Percentiles rank a stretch among this genome's conserved stretches.
These are phyloP conservation scores for Drosophila paranaensis DNA, from an alignment of 2,888 invertebrate species.

Conservation along the genomic window DNA sequence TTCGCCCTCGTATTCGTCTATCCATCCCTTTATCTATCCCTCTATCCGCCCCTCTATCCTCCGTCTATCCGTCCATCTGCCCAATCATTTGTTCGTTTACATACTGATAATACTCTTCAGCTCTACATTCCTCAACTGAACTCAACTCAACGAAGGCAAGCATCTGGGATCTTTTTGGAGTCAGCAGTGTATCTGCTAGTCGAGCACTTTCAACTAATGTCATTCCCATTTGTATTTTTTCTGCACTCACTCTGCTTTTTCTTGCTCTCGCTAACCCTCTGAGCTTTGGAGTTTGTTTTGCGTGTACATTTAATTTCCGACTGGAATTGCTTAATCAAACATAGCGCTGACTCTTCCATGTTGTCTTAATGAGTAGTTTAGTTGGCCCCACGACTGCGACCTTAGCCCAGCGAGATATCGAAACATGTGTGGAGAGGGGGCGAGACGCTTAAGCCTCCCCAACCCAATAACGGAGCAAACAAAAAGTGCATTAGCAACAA, in stretches of 20 bases:
- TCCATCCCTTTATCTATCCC: too few species aligned
- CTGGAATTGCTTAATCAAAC: conserved; percentile 79
- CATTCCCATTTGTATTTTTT: not conserved
- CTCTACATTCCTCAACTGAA: too few species aligned
- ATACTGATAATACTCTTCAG: too few species aligned
- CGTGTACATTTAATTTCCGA: conserved; percentile 82
- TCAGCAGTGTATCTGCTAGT: not conserved
- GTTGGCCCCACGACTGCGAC: conserved; percentile 33
- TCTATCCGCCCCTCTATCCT: too few species aligned
- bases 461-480: conserved; percentile 37
- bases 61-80: too few species aligned
- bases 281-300: conserved; percentile 63
- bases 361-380: conserved; percentile 66
- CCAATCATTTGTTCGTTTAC: too few species aligned
- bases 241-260: not conserved
- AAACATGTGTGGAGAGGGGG: not conserved
- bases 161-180: not conserved
- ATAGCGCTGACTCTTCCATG: conserved; percentile 51
- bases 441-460: conserved; percentile 19
- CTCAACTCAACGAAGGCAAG: too few species aligned
- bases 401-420: not conserved
- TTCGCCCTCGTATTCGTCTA: too few species aligned
- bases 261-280: not conserved
- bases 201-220: not conserved
- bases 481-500: conserved; percentile 73